Evolutionary conservation across 2,888 invertebrate species (phyloP).

Genomic region (Leucophenga montana): DNA sequence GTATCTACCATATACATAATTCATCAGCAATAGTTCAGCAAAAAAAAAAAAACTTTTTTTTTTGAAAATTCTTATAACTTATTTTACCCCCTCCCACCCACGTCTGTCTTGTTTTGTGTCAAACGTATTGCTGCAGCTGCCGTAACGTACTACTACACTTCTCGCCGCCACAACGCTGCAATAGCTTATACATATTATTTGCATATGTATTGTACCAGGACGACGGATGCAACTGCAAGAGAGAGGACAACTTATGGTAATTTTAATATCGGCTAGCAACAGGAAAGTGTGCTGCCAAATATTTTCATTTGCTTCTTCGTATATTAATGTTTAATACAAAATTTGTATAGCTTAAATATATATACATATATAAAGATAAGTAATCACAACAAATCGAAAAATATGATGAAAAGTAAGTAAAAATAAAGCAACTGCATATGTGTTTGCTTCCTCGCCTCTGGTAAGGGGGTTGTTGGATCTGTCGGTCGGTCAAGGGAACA

Average conservation of each 20-base stretch:
- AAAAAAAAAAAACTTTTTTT: background rate
- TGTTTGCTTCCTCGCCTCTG: constrained; percentile 68
- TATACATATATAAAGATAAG: constrained; percentile 49
- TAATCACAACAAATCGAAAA: constrained; percentile 54
- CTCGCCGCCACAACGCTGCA: too few species aligned
- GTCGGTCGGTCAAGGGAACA: constrained; percentile 28
- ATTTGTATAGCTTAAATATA: constrained; percentile 58
- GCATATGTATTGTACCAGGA: too few species aligned
- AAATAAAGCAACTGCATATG: constrained; percentile 61
- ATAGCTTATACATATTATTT: too few species aligned
- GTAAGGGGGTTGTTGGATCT: constrained; percentile 64
- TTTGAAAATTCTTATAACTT: constrained; percentile 1
- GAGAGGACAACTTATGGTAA: too few species aligned
- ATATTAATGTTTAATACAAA: background rate
- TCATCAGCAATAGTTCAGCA: too few species aligned
- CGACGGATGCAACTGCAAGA: background rate
- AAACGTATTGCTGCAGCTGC: background rate
- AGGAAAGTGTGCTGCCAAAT: background rate
- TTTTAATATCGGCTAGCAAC: background rate
- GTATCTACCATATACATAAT: background rate
- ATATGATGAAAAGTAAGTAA: constrained; percentile 55
- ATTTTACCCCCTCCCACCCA: background rate
- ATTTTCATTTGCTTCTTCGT: background rate
- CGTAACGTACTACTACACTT: too few species aligned
- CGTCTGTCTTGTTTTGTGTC: background rate